phyloP scores from a whole-genome alignment of 2,113 vertebrate genomes.

The Zosterops lateralis region DNA sequence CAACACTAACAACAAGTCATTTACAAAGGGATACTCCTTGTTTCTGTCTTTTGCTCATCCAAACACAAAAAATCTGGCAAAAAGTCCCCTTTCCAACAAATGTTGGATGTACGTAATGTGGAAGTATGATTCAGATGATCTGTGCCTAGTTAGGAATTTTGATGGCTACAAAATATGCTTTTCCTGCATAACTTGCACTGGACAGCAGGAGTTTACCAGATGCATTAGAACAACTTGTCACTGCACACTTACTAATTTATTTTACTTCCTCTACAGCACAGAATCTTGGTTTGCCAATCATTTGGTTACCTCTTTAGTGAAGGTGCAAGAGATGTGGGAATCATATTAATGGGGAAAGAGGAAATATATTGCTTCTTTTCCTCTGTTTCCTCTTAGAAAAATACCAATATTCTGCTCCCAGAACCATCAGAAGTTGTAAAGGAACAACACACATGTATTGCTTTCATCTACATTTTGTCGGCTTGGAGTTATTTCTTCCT shows the following conservation, averaged over 20 bases:
- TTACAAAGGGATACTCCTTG: neutral
- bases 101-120: neutral
- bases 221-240: neutral
- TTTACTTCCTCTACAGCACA: neutral
- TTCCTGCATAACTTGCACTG: neutral
- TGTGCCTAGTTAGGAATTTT: neutral
- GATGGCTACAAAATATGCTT: neutral
- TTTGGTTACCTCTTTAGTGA: neutral
- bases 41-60: neutral
- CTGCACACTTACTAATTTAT: neutral
- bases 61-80: neutral
- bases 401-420: neutral
- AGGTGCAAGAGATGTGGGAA: neutral
- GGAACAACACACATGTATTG: neutral
- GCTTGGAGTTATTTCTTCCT: neutral
- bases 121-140: neutral
- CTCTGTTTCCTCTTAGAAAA: neutral
- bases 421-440: neutral
- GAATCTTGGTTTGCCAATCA: neutral
- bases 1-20: accelerated
- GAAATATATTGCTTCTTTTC: neutral
- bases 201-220: neutral
- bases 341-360: neutral
- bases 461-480: neutral
- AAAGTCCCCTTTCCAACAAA: neutral